Evolutionary conservation across 2,113 vertebrate species (phyloP), one percentile per base, ranked within the genome.

Genomic region (Platysternon megacephalum): DNA sequence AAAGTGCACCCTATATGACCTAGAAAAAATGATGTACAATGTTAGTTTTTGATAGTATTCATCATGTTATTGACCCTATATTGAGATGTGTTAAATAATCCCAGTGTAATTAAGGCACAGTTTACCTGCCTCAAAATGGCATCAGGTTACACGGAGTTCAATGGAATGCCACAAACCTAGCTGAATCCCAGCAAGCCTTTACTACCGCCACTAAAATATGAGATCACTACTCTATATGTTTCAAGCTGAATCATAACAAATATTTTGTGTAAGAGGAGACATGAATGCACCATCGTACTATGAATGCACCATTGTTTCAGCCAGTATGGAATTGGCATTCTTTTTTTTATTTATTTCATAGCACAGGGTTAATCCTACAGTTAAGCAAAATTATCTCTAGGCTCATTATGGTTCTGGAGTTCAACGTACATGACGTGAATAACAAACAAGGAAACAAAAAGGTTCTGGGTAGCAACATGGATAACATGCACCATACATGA

Each of bases 381-480:
- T 93, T 91, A 96, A 97, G 95, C 91, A 97, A 97, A 96, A 97
- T 96, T 97, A 95, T 92, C 91, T 96, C 61, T 44, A 76, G 83
- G 95, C 96, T 96, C 85, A 92, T 96, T 96, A 95, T 89, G 91
- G 96, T 85, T 91, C 93, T 79, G 39, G 95, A 95, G 88, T 94
- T 97, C 94, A 97, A 98, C 2, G 85, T 84, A 96, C 83, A 94
- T 96, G 96, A 95, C 88, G 94, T 0, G 3, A 94, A 87, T 39
- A 95, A 91, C 19, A 87, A 51, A 85, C 93, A 97, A 91, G 95
- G 81, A 93, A 72, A 85, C 88, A 85, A 87, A 89, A 95, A 87
- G 94, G 51, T 86, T 65, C n/a, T 49, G 93, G 82, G 48, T 89
- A 91, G 84, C 72, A 86, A 51, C 65, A n/a, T 78, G 81, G 95